A percentile compares a stretch with the other conserved stretches of the same genome.
These are phyloP conservation scores for Spinus pinus DNA, from an alignment of 2,797 vertebrate genomes.

Conservation along the genomic window DNA sequence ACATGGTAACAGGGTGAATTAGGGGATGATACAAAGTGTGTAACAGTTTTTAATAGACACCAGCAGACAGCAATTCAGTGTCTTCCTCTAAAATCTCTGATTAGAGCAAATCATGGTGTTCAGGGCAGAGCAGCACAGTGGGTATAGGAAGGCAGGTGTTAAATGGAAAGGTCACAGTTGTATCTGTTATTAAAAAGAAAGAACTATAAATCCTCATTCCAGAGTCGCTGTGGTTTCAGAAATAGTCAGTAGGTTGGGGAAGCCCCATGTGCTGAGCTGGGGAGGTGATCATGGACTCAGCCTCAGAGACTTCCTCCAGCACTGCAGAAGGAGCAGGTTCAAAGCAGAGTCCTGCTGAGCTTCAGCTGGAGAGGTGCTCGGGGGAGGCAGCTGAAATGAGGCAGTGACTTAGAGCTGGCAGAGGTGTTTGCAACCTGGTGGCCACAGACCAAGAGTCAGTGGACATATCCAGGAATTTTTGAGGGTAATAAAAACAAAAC, in stretches of 20 bases:
- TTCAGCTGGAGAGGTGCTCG: neutral
- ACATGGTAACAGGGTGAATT: neutral
- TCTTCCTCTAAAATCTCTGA: constrained; percentile 42
- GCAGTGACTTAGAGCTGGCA: neutral
- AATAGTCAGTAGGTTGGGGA: constrained; percentile 65
- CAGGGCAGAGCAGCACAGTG: constrained; percentile 56
- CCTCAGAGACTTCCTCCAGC: constrained; percentile 58
- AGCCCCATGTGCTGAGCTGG: constrained; percentile 69
- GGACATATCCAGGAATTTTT: neutral
- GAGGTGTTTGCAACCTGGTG: neutral
- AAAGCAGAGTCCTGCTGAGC: constrained; percentile 14
- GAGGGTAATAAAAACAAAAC: neutral
- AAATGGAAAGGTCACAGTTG: constrained; percentile 72
- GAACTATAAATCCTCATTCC: constrained; percentile 74
- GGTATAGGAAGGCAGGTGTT: constrained; percentile 5
- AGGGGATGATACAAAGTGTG: neutral
- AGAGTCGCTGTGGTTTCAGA: constrained; percentile 48
- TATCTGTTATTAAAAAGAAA: constrained; percentile 70
- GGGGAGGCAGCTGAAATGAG: neutral
- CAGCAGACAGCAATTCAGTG: neutral
- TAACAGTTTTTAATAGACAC: neutral
- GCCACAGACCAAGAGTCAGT: neutral
- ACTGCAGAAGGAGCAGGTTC: neutral
- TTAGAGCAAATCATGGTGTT: constrained; percentile 40
- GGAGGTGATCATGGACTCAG: constrained; percentile 70